Conservation (phyloP, 2,797 vertebrate genomes). For the Ctenosaura bakeri region DNA sequence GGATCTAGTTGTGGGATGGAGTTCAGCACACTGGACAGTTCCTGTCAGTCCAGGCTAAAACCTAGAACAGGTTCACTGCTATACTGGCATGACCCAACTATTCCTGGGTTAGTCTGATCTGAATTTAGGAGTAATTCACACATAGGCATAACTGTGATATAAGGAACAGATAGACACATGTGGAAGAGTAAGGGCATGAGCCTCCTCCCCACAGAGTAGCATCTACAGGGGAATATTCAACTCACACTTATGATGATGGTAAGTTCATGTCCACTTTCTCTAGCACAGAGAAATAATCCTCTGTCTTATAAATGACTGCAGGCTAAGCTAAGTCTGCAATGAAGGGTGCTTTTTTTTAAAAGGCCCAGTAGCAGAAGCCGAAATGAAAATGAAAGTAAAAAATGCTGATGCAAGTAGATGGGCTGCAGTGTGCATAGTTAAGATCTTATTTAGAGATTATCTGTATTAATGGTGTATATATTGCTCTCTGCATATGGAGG, state of each 20-base stretch:
- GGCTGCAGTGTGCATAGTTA: conserved; percentile 3
- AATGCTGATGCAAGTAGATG: conserved; percentile 7
- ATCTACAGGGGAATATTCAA: not conserved
- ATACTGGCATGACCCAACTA: too few relatives aligned
- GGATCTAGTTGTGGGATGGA: too few relatives aligned
- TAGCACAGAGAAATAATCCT: not conserved
- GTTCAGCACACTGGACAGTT: too few relatives aligned
- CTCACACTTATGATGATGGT: not conserved
- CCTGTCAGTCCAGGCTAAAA: too few relatives aligned
- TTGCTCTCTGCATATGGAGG: too few relatives aligned
- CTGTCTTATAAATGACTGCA: not conserved
- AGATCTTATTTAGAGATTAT: conserved; percentile 34
- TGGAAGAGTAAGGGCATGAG: not conserved
- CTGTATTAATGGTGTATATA: not conserved
- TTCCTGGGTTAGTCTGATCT: not conserved
- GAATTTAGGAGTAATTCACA: not conserved
- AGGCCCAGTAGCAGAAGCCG: conserved; percentile 43
- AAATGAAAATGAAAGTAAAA: not conserved
- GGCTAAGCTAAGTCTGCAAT: conserved; percentile 45
- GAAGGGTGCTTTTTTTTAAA: conserved; percentile 43
- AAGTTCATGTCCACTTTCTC: not conserved
- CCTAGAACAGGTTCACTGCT: too few relatives aligned
- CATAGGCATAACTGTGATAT: not conserved
- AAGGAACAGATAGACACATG: not conserved
- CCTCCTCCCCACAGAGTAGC: too few relatives aligned